phyloP scores from a whole-genome alignment of 2,888 invertebrate genomes.

The Actias luna region DNA sequence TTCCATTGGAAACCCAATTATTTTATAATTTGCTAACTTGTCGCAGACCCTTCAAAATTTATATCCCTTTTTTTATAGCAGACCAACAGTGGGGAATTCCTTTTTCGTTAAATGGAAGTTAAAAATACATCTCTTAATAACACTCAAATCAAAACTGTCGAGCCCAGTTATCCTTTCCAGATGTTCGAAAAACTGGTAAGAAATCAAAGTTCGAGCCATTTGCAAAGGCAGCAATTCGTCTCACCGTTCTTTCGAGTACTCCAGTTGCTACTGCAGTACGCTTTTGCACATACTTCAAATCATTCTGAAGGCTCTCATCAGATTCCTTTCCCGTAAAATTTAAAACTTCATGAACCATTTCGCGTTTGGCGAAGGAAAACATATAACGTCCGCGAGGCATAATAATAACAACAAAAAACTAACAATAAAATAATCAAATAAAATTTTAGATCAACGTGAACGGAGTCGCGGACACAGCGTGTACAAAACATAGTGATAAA shows the following conservation, averaged over 20 bases:
- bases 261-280: constrained; percentile 15
- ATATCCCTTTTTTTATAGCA: background rate
- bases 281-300: constrained; percentile 10
- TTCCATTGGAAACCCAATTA: constrained; percentile 31
- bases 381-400: background rate
- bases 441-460: too few species aligned
- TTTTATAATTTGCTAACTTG: constrained; percentile 29
- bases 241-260: constrained; percentile 1
- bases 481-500: too few species aligned
- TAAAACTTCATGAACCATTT: constrained; percentile 15
- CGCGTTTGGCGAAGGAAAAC: constrained; percentile 12
- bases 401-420: background rate
- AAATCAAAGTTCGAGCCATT: background rate
- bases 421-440: too few species aligned
- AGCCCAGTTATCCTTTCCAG: constrained; percentile 18
- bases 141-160: constrained; percentile 36
- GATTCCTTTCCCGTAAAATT: constrained; percentile 19
- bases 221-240: constrained; percentile 12
- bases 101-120: constrained; percentile 38
- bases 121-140: constrained; percentile 39
- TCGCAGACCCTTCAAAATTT: constrained; percentile 28
- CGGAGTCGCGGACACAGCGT: too few species aligned
- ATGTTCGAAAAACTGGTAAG: constrained; percentile 12
- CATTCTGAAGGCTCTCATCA: background rate
- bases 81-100: constrained; percentile 29